A percentile compares a stretch with the other conserved stretches of the same genome.
These are phyloP conservation scores for Eonycteris spelaea DNA, from an alignment of 2,113 vertebrate species.

Conservation along the genomic window DNA sequence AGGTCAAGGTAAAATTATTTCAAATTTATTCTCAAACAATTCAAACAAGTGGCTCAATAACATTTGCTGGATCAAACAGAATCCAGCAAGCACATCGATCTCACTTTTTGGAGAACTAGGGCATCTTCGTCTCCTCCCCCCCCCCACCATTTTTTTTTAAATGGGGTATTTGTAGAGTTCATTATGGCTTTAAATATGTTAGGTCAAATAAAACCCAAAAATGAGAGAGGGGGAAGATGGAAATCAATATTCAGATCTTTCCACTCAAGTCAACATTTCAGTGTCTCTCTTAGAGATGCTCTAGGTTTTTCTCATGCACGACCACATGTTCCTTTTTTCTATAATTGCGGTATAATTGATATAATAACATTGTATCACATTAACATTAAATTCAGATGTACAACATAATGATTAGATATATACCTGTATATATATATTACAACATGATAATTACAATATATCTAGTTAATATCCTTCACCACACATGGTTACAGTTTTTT, in stretches of 20 bases:
- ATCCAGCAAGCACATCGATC: neutral
- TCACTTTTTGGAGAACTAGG: neutral
- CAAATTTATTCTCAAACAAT: constrained; percentile 16
- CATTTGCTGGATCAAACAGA: neutral
- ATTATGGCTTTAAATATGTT: neutral
- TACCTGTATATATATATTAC: too few species aligned
- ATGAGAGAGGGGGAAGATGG: accelerated
- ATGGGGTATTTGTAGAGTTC: neutral
- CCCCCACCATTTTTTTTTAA: neutral
- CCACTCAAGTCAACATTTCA: neutral
- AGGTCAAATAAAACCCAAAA: neutral
- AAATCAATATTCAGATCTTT: neutral
- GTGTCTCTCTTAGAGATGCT: neutral
- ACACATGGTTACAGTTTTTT: neutral
- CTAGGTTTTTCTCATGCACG: neutral
- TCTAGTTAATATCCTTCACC: neutral
- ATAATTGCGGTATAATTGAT: neutral
- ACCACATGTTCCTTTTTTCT: neutral
- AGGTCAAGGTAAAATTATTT: constrained; percentile 41
- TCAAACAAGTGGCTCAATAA: neutral
- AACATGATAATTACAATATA: neutral
- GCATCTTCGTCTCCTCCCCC: neutral
- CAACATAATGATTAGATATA: neutral
- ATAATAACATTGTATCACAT: neutral
- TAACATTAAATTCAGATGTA: neutral